Evolutionary conservation across 2,113 vertebrate species (phyloP), one percentile per base, ranked within the genome.

Genomic region (Sakesphorus luctuosus): DNA sequence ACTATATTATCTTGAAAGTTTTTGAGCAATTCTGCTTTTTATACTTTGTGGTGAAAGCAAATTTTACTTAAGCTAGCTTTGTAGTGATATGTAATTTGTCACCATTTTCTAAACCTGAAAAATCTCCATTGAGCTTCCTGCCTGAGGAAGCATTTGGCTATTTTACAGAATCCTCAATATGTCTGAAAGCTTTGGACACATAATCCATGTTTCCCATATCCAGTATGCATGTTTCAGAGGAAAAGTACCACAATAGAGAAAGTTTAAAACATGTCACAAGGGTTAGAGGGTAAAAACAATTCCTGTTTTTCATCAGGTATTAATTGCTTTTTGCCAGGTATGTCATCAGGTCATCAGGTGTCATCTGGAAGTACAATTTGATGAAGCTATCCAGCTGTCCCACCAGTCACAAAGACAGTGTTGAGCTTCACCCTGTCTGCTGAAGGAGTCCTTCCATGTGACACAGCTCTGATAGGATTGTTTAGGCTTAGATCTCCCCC

Each of bases 401-500:
- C 63, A 62, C 25, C 46, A 63, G 56, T 16, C 59, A 68, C 35
- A 72, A 86, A 72, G 67, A 53, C 19, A 49, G 18, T 7, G 18
- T 4, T 0, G 0, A 87, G 25, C 76, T 28, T 78, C 50, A 59
- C 33, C 50, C 35, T 53, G 0, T 25, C 40, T 77, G 81, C 58
- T 86, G 65, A 77, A 78, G 53, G 62, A 58, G 56, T 86, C 33
- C 62, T 84, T 53, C 26, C 16, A 7, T 3, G 25, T 75, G 43
- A 59, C 38, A 74, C 11, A 66, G 75, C 31, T 56, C 78, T 78
- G 35, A 67, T 3, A 67, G 19, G 43, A 43, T 84, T 69, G 19
- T 38, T 87, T 36, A 71, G 83, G 63, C 63, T 83, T 84, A 95
- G 50, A 58, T 84, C 89, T 96, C 94, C 85, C 84, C 55, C 91